A percentile compares a stretch with the other conserved stretches of the same genome.
These are phyloP conservation scores for Tragelaphus scriptus DNA, from an alignment of 2,113 vertebrate genomes.

Conservation along the genomic window DNA sequence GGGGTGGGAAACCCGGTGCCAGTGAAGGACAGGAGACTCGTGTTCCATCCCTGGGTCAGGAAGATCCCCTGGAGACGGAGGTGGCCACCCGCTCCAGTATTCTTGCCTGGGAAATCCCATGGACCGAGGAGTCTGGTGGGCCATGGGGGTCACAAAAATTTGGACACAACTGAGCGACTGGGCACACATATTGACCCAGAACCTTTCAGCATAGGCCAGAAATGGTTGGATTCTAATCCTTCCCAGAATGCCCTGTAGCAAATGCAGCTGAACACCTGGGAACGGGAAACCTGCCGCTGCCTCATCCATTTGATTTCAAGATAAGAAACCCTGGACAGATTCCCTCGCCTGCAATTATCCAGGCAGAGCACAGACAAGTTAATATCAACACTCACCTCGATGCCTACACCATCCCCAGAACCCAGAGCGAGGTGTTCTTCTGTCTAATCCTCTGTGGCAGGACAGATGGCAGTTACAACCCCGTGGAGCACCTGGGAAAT, in stretches of 20 bases:
- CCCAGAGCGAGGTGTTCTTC: slow-evolving; percentile 39
- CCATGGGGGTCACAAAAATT: neutral
- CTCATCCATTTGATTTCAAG: slow-evolving; percentile 19
- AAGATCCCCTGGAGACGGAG: neutral
- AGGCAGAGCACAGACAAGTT: slow-evolving; percentile 54
- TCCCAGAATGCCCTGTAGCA: slow-evolving; percentile 42
- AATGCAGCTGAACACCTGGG: slow-evolving; percentile 37
- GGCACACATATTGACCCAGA: neutral
- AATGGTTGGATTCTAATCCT: slow-evolving; percentile 28
- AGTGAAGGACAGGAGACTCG: neutral
- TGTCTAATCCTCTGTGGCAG: slow-evolving; percentile 63
- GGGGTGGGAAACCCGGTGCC: neutral
- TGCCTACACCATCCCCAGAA: slow-evolving; percentile 18
- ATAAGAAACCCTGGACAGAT: slow-evolving; percentile 29
- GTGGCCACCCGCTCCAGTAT: neutral
- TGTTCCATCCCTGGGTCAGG: neutral
- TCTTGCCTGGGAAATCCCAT: neutral
- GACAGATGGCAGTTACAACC: slow-evolving; percentile 74
- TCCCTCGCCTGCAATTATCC: slow-evolving; percentile 49
- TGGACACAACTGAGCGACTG: neutral
- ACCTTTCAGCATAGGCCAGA: neutral
- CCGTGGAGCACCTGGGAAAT: slow-evolving; percentile 60
- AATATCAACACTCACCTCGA: slow-evolving; percentile 46
- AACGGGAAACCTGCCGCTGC: neutral
- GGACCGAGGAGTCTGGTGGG: neutral